Evolutionary conservation across 2,888 invertebrate genomes (phyloP).

Genomic region (Ophion costatus): DNA sequence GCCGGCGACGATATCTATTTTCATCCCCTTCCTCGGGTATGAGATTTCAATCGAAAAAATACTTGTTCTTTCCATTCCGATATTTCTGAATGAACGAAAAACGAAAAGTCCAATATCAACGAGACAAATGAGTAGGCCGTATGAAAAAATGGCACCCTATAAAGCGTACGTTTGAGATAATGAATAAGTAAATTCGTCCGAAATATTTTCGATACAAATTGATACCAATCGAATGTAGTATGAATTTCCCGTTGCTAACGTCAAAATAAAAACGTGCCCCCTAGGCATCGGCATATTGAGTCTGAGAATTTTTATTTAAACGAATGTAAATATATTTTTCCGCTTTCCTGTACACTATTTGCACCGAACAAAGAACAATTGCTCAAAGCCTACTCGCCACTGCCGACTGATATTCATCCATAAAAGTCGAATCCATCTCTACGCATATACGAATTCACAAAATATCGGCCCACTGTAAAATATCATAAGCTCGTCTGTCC

Average conservation of each 20-base stretch:
- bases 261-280: neutral
- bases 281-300: neutral
- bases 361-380: neutral
- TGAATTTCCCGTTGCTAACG: neutral
- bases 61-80: neutral
- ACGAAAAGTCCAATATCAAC: neutral
- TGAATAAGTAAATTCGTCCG: neutral
- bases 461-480: neutral
- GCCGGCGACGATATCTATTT: neutral
- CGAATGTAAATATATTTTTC: neutral
- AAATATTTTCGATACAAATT: neutral
- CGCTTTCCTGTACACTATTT: neutral
- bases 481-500: neutral
- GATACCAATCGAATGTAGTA: no score
- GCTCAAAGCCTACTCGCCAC: neutral
- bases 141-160: no score
- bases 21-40: neutral
- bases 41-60: neutral
- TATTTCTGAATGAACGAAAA: neutral
- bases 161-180: no score
- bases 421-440: neutral
- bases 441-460: neutral
- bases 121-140: neutral
- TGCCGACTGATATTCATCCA: neutral
- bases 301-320: neutral